phyloP scores from a whole-genome alignment of 1,140 invertebrate genomes.

The Agrilus planipennis region DNA sequence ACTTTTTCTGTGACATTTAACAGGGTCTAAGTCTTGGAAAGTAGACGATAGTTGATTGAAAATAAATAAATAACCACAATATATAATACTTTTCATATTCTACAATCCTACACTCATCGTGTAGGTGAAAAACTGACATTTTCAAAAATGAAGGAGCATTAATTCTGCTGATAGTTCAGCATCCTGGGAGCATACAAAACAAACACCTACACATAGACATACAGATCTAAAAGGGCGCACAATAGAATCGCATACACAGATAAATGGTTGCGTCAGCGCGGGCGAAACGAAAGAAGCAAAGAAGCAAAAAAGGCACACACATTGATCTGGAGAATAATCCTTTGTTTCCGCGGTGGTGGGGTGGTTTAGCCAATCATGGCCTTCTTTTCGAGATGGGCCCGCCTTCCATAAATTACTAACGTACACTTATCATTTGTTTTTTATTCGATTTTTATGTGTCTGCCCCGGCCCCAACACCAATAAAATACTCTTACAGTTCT shows the following conservation, averaged over 20 bases:
- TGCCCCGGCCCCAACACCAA: background rate
- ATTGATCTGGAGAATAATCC: slow-evolving; percentile 14
- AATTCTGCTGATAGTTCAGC: no score
- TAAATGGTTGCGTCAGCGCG: background rate
- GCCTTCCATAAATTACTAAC: slow-evolving; percentile 15
- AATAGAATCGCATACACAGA: background rate
- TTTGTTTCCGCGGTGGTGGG: slow-evolving; percentile 12
- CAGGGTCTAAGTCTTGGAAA: no score
- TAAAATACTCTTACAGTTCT: background rate
- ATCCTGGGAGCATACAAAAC: no score
- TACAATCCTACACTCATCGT: no score
- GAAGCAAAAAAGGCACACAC: slow-evolving; percentile 9
- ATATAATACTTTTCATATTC: no score
- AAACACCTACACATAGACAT: no score
- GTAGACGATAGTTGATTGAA: no score
- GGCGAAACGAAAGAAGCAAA: background rate
- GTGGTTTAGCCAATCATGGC: slow-evolving; percentile 13
- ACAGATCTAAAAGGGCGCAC: no score
- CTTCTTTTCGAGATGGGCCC: slow-evolving; percentile 13
- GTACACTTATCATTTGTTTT: slow-evolving; percentile 13
- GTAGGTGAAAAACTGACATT: no score
- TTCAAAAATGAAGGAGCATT: no score
- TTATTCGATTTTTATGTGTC: slow-evolving; percentile 5
- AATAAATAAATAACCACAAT: no score
- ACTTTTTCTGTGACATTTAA: no score